Evolutionary conservation across 1,140 invertebrate genomes (phyloP), one percentile per base, ranked within the genome.

Genomic region (Argopecten irradians): DNA sequence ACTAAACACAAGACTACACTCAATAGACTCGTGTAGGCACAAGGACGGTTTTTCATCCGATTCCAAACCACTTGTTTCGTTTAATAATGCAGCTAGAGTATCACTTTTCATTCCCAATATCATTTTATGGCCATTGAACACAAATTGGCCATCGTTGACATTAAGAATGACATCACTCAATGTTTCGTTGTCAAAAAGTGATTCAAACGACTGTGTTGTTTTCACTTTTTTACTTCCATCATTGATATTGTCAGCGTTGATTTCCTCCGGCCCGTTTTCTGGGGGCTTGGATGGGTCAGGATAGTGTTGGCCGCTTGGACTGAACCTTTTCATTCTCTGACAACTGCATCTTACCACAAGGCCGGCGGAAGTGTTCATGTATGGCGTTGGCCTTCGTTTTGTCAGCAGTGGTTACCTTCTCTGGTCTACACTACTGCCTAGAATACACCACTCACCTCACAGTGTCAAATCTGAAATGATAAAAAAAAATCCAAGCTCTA

Each of bases 31-130:
- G 34, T 92, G 91, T 41, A 94, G 87, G 88, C 89, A 89, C 87
- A 94, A 87, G 34, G 92, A 88, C 1, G 93, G 93, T 22, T 89
- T 88, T 34, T 91, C 90, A 14, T 92, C 90, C 19, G 84, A 85
- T 9, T 88, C 88, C 3, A 71, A 43, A 14, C 88, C 88, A 32
- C 39, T 86, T 0, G 89, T 41, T 34, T 93, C 91, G 88, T 94
- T 93, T 84, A 94, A 85, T 89, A 93, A 91, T 19, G 90, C 87
- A 35, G 94, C 93, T n/a, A 94, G 87, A 19, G 93, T 88, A 34
- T 93, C 93, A 88, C 94, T 94, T 87, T 94, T 94, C 87, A 94
- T 90, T 34, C 92, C 92, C 28, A 94, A 90, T 41, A 94, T 93
- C 92, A 94, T 93, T 83, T 93, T 94, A 89, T 94, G 94, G 33